These are phyloP conservation scores for Copidosoma aretas DNA, from an alignment of 2,888 invertebrate species.

Conservation along the genomic window DNA sequence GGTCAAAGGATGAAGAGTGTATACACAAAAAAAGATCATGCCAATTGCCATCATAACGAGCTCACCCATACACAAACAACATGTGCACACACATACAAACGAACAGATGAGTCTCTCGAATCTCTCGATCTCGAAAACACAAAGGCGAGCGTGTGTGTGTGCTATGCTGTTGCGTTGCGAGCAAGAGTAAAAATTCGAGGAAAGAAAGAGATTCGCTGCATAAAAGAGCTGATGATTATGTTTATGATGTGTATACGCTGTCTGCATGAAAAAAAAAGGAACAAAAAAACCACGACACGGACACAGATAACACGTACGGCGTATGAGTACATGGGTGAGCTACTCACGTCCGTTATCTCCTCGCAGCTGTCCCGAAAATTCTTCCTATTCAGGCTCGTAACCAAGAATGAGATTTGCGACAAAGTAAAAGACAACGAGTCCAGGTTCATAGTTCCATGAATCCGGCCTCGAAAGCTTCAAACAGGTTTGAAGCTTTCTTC, in stretches of 20 bases:
- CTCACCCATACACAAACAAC: too few species aligned
- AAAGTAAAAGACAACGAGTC: slow-evolving; percentile 98
- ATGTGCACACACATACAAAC: neutral
- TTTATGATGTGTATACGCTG: too few species aligned
- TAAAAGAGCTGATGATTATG: neutral
- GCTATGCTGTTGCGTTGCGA: neutral
- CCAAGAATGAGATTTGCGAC: slow-evolving; percentile 98
- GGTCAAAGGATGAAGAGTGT: too few species aligned
- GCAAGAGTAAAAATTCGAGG: neutral
- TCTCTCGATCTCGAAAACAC: neutral
- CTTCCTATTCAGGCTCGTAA: slow-evolving; percentile 94
- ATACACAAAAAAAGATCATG: too few species aligned
- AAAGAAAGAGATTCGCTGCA: neutral
- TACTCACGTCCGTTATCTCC: slow-evolving; percentile 88
- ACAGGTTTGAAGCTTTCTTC: slow-evolving; percentile 90
- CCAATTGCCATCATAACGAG: too few species aligned
- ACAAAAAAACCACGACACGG: neutral
- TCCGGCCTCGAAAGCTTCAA: slow-evolving; percentile 94
- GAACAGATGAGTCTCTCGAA: neutral
- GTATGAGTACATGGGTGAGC: neutral
- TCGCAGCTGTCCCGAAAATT: slow-evolving; percentile 90
- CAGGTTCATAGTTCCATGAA: slow-evolving; percentile 98
- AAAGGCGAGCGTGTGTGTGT: neutral
- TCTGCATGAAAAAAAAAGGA: neutral
- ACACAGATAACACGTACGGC: neutral